Evolutionary conservation across 2,888 invertebrate species (phyloP).

Genomic region (Phortica magna): DNA sequence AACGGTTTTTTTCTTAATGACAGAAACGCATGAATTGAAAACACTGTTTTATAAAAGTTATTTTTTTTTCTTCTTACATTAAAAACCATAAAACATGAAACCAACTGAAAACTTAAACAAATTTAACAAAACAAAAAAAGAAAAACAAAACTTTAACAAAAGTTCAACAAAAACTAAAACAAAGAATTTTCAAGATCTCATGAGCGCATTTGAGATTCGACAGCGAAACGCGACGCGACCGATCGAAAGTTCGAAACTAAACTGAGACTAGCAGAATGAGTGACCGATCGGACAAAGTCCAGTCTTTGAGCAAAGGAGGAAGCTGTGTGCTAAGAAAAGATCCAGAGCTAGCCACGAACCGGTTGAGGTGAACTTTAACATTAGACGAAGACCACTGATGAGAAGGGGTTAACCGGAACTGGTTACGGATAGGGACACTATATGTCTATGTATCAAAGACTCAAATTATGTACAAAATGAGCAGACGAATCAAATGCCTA

Average conservation of each 20-base stretch:
- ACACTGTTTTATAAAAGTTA: too few species aligned
- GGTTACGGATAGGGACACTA: conserved; percentile 45
- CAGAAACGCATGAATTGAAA: too few species aligned
- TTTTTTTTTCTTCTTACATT: neutral
- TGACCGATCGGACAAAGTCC: conserved; percentile 37
- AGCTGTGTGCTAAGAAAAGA: conserved; percentile 48
- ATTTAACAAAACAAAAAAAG: conserved; percentile 48
- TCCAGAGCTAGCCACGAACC: conserved; percentile 63
- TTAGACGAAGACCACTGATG: neutral
- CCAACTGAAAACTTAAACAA: conserved; percentile 44
- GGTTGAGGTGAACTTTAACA: conserved; percentile 63
- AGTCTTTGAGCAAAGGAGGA: neutral
- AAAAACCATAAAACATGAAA: conserved; percentile 16
- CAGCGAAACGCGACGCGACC: conserved; percentile 64
- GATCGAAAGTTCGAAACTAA: conserved; percentile 70
- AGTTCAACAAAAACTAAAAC: conserved; percentile 64
- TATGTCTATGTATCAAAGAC: conserved; percentile 11
- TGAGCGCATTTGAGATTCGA: neutral
- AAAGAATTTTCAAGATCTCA: conserved; percentile 48
- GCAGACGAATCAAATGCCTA: conserved; percentile 55
- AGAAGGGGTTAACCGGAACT: neutral
- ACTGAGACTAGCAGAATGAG: conserved; percentile 55
- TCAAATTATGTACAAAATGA: conserved; percentile 14
- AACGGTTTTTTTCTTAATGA: too few species aligned
- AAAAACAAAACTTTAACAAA: conserved; percentile 47